Evolutionary conservation across 1,140 invertebrate species (phyloP).

Genomic region (Zaprionus capensis): DNA sequence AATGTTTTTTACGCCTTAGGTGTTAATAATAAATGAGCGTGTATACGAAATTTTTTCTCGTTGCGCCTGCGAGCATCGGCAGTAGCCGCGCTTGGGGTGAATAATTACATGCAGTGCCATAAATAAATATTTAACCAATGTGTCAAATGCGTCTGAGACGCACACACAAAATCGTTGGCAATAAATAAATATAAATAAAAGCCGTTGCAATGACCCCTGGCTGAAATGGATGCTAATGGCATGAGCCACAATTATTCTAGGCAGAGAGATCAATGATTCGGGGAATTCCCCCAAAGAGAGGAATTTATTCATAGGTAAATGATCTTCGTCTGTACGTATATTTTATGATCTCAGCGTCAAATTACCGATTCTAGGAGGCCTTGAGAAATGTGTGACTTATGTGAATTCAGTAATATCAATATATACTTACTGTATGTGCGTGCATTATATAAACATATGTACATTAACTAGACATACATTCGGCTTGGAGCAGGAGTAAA

Average conservation of each 20-base stretch:
- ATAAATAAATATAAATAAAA: conserved; percentile 23
- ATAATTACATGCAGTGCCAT: conserved; percentile 57
- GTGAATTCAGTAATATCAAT: neutral
- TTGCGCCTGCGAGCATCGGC: conserved; percentile 16
- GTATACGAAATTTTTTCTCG: conserved; percentile 28
- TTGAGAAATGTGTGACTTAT: neutral
- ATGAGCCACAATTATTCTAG: no score
- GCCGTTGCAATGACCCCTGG: neutral
- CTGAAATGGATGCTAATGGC: no score
- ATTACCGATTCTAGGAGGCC: neutral
- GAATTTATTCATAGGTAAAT: neutral
- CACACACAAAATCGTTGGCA: conserved; percentile 2
- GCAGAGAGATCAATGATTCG: neutral
- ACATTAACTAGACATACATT: neutral
- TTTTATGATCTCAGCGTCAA: no score
- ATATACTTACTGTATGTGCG: neutral
- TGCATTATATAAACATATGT: no score
- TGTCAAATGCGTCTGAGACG: conserved; percentile 16
- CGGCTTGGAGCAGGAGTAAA: neutral
- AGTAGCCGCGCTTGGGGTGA: conserved; percentile 29
- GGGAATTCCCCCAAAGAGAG: neutral
- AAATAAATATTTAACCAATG: conserved; percentile 69
- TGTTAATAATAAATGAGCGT: conserved; percentile 69
- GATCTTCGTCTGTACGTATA: neutral
- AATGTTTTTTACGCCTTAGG: conserved; percentile 72